phyloP scores from a whole-genome alignment of 2,113 vertebrate genomes.

The Urocitellus parryii region DNA sequence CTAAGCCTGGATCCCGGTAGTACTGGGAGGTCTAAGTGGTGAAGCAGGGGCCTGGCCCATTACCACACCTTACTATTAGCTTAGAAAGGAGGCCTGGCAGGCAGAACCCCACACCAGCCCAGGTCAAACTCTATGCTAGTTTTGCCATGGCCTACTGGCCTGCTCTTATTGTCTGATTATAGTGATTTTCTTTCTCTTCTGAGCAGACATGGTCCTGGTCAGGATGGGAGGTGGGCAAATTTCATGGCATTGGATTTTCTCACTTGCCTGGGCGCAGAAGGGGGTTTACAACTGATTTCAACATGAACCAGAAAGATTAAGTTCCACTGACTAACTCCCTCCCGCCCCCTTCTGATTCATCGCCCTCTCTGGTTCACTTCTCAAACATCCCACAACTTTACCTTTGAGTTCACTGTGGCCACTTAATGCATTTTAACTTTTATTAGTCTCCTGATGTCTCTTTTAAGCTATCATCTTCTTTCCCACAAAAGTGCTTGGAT shows the following conservation, averaged over 20 bases:
- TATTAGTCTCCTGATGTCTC: constrained; percentile 84
- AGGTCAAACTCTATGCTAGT: neutral
- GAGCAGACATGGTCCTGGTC: neutral
- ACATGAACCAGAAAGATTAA: neutral
- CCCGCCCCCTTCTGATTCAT: constrained; percentile 44
- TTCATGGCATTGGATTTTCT: constrained; percentile 4
- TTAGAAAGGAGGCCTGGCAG: neutral
- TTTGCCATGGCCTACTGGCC: neutral
- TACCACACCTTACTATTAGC: neutral
- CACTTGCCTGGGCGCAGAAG: constrained; percentile 31
- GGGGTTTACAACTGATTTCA: neutral
- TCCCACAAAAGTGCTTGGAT: constrained; percentile 80
- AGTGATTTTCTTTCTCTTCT: constrained; percentile 53
- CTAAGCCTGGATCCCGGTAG: neutral
- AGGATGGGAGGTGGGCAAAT: neutral
- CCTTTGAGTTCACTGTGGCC: constrained; percentile 80
- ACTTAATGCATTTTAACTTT: constrained; percentile 87
- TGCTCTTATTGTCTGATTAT: neutral
- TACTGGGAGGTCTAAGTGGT: rapidly evolving
- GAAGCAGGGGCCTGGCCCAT: neutral
- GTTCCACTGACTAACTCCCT: constrained; percentile 31
- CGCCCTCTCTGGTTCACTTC: constrained; percentile 80
- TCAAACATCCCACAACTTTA: constrained; percentile 81
- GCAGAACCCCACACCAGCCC: neutral
- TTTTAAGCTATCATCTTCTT: constrained; percentile 82